Evolutionary conservation across 2,797 vertebrate species (phyloP).

Genomic region (Anas flavirostris): DNA sequence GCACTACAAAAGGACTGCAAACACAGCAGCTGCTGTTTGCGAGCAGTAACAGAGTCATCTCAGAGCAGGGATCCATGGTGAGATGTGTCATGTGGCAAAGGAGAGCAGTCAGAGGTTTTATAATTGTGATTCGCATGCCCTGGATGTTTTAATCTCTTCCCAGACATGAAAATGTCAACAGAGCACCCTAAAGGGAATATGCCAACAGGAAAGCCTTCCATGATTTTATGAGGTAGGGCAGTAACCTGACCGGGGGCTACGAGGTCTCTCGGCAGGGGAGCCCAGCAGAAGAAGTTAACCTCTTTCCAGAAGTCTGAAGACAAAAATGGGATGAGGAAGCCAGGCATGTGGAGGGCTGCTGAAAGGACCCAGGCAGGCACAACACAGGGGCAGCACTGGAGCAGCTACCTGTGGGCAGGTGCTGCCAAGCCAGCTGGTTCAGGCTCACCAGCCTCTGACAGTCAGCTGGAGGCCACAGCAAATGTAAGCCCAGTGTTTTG

Average conservation of each 20-base stretch:
- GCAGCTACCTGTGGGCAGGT: not conserved
- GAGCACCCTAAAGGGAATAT: not conserved
- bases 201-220: not conserved
- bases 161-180: not conserved
- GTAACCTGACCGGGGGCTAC: not conserved
- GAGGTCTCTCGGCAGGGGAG: not conserved
- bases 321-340: not conserved
- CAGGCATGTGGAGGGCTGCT: rapidly evolving
- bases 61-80: not conserved
- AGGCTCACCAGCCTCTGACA: not conserved
- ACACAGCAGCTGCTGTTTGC: not conserved
- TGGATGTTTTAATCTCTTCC: not conserved
- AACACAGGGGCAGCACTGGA: not conserved
- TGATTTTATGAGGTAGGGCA: not conserved
- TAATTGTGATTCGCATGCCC: not conserved
- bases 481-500: not conserved
- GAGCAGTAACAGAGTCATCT: rapidly evolving
- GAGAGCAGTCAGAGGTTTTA: not conserved
- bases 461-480: not conserved
- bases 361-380: not conserved
- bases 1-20: not conserved
- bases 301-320: not conserved
- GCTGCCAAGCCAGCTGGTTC: not conserved
- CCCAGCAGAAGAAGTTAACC: rapidly evolving
- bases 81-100: not conserved